These are phyloP conservation scores for Drosophila yakuba DNA, from an alignment of 1,140 invertebrate species.

Conservation along the genomic window DNA sequence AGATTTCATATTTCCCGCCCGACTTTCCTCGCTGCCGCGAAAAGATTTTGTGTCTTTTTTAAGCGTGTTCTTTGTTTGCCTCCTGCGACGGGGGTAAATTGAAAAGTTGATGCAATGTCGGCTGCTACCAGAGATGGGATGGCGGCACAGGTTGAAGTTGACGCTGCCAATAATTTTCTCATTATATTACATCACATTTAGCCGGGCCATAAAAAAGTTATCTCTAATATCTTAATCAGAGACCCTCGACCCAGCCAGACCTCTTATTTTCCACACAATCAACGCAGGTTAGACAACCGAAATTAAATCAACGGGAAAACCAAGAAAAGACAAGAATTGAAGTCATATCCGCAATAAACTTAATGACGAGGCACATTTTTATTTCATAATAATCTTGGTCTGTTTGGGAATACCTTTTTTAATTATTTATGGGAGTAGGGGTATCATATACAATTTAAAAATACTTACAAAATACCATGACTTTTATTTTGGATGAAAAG, in stretches of 20 bases:
- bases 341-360: constrained; percentile 64
- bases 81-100: constrained; percentile 58
- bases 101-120: constrained; percentile 70
- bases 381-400: not conserved
- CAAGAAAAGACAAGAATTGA: constrained; percentile 47
- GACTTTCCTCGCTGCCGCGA: constrained; percentile 3
- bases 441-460: too few relatives aligned
- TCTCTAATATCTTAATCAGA: constrained; percentile 68
- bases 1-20: constrained; percentile 62
- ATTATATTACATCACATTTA: constrained; percentile 63
- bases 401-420: not conserved
- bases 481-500: not conserved
- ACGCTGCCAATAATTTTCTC: constrained; percentile 74
- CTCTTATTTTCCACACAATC: constrained; percentile 74
- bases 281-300: constrained; percentile 55
- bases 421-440: not conserved
- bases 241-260: constrained; percentile 15
- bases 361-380: constrained; percentile 43
- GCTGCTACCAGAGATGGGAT: constrained; percentile 26
- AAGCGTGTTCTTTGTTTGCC: constrained; percentile 65
- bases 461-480: too few relatives aligned
- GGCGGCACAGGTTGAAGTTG: constrained; percentile 45
- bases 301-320: constrained; percentile 67
- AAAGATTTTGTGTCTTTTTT: constrained; percentile 76
- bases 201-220: constrained; percentile 58